These are phyloP conservation scores for Drosophila ohnishii DNA, from an alignment of 1,140 invertebrate genomes.

Conservation along the genomic window DNA sequence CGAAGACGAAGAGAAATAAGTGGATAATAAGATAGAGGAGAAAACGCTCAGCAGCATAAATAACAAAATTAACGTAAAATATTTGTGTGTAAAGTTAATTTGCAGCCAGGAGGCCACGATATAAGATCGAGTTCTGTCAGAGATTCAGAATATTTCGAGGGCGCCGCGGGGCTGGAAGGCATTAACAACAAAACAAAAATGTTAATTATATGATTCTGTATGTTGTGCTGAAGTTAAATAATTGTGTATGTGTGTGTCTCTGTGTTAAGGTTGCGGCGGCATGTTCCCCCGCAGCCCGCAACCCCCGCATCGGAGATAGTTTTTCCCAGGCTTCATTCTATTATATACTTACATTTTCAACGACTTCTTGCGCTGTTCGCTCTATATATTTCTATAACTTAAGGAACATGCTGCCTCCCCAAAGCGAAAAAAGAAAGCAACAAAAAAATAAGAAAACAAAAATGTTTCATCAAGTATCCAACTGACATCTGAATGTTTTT, in stretches of 20 bases:
- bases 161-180: constrained; percentile 14
- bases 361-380: constrained; percentile 10
- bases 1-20: constrained; percentile 24
- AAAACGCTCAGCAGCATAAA: constrained; percentile 53
- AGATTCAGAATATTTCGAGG: constrained; percentile 10
- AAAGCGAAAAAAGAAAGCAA: constrained; percentile 12
- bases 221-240: constrained; percentile 78
- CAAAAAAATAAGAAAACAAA: constrained; percentile 11
- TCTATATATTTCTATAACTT: constrained; percentile 7
- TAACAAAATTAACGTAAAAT: constrained; percentile 38
- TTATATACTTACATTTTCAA: constrained; percentile 10
- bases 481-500: constrained; percentile 76
- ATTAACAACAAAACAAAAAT: constrained; percentile 37
- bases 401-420: constrained; percentile 54
- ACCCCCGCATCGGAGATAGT: constrained; percentile 37
- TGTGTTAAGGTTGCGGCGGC: constrained; percentile 68
- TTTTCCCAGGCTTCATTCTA: constrained; percentile 16
- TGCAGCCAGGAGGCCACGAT: constrained; percentile 20
- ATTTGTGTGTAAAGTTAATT: constrained; percentile 61
- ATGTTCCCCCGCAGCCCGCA: constrained; percentile 55
- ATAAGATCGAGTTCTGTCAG: constrained; percentile 12
- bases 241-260: constrained; percentile 70
- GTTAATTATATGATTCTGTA: constrained; percentile 79
- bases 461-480: constrained; percentile 60
- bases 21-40: constrained; percentile 12